Percentiles rank a stretch among this genome's conserved stretches.
phyloP scores from a whole-genome alignment of 2,113 vertebrate species.

The Ranitomeya imitator region DNA sequence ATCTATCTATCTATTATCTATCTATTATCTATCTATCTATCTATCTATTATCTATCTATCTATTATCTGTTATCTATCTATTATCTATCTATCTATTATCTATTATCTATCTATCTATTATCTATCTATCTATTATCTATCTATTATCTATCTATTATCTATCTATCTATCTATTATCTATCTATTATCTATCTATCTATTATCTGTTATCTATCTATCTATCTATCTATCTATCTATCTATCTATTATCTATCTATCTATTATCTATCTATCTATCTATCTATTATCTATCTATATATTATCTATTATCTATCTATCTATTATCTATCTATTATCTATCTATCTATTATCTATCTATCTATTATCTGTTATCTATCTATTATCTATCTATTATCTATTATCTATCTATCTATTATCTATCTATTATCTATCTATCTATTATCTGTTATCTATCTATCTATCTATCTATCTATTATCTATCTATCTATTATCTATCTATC shows the following conservation, averaged over 20 bases:
- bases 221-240: not conserved
- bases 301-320: not conserved
- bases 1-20: not conserved
- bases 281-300: not conserved
- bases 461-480: slow-evolving; percentile 9
- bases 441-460: not conserved
- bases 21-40: not conserved
- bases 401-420: slow-evolving; percentile 2
- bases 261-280: no score
- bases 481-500: no score
- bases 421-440: not conserved
- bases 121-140: no score
- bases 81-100: not conserved
- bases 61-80: not conserved
- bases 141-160: not conserved
- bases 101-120: not conserved
- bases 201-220: slow-evolving; percentile 13
- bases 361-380: no score
- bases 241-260: no score
- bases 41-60: no score
- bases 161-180: slow-evolving; percentile 4
- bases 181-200: no score
- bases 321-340: not conserved
- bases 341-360: slow-evolving; percentile 4
- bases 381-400: no score